Conservation (phyloP, 2,888 invertebrate species). For the Drosophila merina region DNA sequence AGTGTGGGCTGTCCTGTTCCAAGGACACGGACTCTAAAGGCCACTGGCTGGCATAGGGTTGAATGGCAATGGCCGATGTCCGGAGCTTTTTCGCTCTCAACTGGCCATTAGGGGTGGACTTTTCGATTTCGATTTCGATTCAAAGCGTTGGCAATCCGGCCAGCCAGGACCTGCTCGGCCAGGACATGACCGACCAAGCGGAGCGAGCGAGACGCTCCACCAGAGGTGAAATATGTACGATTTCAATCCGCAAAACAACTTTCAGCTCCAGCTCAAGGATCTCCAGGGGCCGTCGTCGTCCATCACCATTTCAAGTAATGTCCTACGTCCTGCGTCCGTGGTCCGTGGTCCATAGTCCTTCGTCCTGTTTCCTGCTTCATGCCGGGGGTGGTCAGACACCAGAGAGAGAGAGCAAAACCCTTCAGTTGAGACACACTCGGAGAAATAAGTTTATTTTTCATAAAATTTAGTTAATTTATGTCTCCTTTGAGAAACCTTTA, state of each 20-base stretch:
- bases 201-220: conserved; percentile 39
- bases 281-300: conserved; percentile 53
- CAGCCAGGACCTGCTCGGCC: conserved; percentile 36
- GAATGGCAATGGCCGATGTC: conserved; percentile 39
- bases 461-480: neutral
- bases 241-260: conserved; percentile 51
- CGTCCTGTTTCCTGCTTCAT: conserved; percentile 7
- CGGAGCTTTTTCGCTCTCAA: conserved; percentile 30
- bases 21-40: conserved; percentile 20
- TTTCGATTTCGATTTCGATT: conserved; percentile 64
- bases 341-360: conserved; percentile 10
- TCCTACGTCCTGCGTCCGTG: conserved; percentile 4
- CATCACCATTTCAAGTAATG: conserved; percentile 50
- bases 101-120: conserved; percentile 75
- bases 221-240: conserved; percentile 60
- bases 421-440: conserved; percentile 24
- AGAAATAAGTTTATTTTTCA: neutral
- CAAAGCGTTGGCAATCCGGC: conserved; percentile 1
- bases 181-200: conserved; percentile 24
- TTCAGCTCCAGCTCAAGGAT: conserved; percentile 17
- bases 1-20: conserved; percentile 13
- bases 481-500: no score
- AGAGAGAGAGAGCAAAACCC: neutral
- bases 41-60: conserved; percentile 29
- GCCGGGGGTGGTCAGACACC: conserved; percentile 4